Evolutionary conservation across 2,797 vertebrate species (phyloP), one percentile per base, ranked within the genome.

Genomic region (Prunella strophiata): DNA sequence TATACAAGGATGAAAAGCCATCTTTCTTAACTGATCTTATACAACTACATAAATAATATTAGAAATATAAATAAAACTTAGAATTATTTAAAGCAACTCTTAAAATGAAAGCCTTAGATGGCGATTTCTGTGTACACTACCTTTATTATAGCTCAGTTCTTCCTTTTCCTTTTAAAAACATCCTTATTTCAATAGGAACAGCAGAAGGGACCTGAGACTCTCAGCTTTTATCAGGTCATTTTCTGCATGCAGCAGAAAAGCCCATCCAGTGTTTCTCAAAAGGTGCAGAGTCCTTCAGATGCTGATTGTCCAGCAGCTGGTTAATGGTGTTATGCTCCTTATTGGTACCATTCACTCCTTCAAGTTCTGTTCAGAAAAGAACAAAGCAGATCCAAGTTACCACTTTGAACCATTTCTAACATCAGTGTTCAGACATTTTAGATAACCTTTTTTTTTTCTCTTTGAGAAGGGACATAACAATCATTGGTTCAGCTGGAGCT

Each of bases 401-500:
- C 22, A 10, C 72, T 88, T 76, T 20, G 32, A 94, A 30, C 51
- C 36, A 16, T 52, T 83, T 72, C 50, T 71, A 30, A 13, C 22
- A 32, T 12, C 61, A 63, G 30, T 21, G 61, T 59, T 55, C 36
- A 67, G 45, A 36, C 18, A 18, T 55, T 85, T 77, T 77, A 66
- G 34, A 47, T 27, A 82, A 65, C 10, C 8, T 5, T 21, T 43
- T 5, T 21, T 43, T 57, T 29, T 34, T 38, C 47, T 10, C 34
- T 80, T 81, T 67, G 34, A 55, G 50, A 86, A 89, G 72, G 63
- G 27, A 34, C 45, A 65, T 14, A 89, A 32, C 43, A 91, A 79
- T 79, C 85, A 89, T n/a, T 86, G 79, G 81, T 91, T 85, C 65
- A 75, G 65, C 58, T 68, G 79, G 59, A 92, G 48, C 83, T 40